Percentiles rank a stretch among this genome's conserved stretches.
Conservation (phyloP, 2,888 invertebrate species). For the Branchipolynoe longqiensis region DNA sequence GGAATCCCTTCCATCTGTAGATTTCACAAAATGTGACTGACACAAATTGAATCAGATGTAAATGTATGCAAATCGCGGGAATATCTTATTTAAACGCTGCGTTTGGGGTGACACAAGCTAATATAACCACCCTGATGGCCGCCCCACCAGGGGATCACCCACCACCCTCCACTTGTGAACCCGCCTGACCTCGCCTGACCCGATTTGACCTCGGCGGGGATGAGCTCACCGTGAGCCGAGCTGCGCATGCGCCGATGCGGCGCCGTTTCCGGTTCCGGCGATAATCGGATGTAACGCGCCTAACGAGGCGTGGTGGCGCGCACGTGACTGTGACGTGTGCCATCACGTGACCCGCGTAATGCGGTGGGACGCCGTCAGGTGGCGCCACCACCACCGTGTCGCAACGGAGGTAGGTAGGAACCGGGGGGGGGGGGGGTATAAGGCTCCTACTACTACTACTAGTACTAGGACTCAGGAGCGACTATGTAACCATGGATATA, state of each 20-base stretch:
- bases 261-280: background rate
- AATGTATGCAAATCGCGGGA: slow-evolving; percentile 23
- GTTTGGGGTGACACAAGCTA: background rate
- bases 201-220: slow-evolving; percentile 6
- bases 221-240: too few relatives aligned
- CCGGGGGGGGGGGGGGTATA: too few relatives aligned
- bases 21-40: too few relatives aligned
- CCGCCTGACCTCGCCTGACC: background rate
- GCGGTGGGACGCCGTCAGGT: background rate
- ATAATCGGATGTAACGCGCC: slow-evolving; percentile 41
- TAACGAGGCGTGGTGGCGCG: background rate
- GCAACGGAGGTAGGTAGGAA: too few relatives aligned
- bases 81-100: slow-evolving; percentile 14
- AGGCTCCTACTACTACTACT: too few relatives aligned
- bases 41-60: too few relatives aligned
- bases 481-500: too few relatives aligned
- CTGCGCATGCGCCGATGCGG: background rate
- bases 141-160: background rate
- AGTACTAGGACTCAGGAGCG: too few relatives aligned
- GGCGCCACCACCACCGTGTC: too few relatives aligned
- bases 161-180: background rate
- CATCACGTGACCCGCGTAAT: background rate
- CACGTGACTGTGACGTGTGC: background rate
- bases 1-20: too few relatives aligned
- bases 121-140: slow-evolving; percentile 8